Evolutionary conservation across 2,113 vertebrate genomes (phyloP).

Genomic region (Callithrix jacchus): DNA sequence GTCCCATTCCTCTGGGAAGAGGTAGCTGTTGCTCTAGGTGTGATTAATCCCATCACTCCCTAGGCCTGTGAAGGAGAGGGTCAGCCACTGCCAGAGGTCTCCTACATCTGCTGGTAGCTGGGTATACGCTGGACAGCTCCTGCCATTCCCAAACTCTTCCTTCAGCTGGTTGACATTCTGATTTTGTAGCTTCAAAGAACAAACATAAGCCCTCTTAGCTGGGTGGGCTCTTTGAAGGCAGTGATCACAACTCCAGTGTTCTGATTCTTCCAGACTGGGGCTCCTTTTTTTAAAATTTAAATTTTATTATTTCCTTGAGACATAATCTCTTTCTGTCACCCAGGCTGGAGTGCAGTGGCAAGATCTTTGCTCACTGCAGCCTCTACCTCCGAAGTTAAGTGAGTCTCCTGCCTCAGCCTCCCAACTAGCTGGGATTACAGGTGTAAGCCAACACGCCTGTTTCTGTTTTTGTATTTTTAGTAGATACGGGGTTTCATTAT

Average conservation of each 20-base stretch:
- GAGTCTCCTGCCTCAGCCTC: too few relatives aligned
- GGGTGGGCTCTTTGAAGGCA: not conserved
- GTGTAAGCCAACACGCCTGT: too few relatives aligned
- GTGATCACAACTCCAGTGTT: not conserved
- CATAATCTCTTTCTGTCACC: too few relatives aligned
- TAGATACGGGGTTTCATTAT: too few relatives aligned
- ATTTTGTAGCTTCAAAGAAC: not conserved
- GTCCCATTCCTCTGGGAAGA: not conserved
- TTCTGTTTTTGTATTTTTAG: too few relatives aligned
- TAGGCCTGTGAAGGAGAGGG: not conserved
- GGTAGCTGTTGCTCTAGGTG: not conserved
- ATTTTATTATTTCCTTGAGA: too few relatives aligned
- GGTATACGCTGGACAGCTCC: not conserved
- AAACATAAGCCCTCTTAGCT: not conserved
- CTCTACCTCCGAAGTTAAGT: too few relatives aligned
- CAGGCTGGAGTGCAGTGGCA: too few relatives aligned
- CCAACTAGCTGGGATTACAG: too few relatives aligned
- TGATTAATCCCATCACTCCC: not conserved
- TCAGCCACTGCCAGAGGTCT: not conserved
- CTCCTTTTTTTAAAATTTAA: not conserved
- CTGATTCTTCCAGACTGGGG: not conserved
- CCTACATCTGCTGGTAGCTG: not conserved
- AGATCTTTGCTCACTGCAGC: too few relatives aligned
- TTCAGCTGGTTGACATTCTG: not conserved
- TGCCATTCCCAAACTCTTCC: not conserved